A percentile compares a stretch with the other conserved stretches of the same genome.
Conservation (phyloP, 2,113 vertebrate species). For the Centropus unirufus region DNA sequence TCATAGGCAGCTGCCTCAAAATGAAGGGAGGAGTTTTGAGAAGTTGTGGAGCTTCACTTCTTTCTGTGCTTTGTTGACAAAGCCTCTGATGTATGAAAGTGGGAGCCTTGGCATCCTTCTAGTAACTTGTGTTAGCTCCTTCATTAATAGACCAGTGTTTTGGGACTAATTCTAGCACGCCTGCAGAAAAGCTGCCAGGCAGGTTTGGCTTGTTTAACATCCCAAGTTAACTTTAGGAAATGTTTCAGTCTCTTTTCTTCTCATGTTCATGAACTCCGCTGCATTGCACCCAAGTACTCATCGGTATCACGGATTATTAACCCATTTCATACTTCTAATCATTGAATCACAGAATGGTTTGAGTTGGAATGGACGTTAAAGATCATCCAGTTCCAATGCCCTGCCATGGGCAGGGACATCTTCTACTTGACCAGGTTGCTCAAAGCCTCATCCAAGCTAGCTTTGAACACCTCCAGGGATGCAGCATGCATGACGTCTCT, state of each 20-base stretch:
- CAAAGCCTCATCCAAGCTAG: too few species aligned
- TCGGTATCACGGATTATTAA: accelerated
- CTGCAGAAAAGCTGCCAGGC: not conserved
- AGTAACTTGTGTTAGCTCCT: not conserved
- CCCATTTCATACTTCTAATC: not conserved
- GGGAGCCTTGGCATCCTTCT: not conserved
- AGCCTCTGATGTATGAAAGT: not conserved
- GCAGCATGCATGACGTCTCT: too few species aligned
- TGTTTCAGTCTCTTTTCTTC: not conserved
- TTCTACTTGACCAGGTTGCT: too few species aligned
- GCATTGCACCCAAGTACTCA: not conserved
- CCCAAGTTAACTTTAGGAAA: not conserved
- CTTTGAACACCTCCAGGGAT: too few species aligned
- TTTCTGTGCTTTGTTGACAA: not conserved
- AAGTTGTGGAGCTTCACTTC: not conserved
- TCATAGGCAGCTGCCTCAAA: not conserved
- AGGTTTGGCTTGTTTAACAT: not conserved
- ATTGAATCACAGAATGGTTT: too few species aligned
- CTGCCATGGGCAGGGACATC: too few species aligned
- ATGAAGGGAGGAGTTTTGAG: not conserved
- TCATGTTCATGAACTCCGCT: not conserved
- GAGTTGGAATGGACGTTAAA: too few species aligned
- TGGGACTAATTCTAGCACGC: not conserved
- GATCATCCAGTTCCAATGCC: too few species aligned
- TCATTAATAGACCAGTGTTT: not conserved